Percentiles rank a stretch among this genome's conserved stretches.
These are phyloP conservation scores for Eledone cirrhosa DNA, from an alignment of 2,888 invertebrate species.

Conservation along the genomic window DNA sequence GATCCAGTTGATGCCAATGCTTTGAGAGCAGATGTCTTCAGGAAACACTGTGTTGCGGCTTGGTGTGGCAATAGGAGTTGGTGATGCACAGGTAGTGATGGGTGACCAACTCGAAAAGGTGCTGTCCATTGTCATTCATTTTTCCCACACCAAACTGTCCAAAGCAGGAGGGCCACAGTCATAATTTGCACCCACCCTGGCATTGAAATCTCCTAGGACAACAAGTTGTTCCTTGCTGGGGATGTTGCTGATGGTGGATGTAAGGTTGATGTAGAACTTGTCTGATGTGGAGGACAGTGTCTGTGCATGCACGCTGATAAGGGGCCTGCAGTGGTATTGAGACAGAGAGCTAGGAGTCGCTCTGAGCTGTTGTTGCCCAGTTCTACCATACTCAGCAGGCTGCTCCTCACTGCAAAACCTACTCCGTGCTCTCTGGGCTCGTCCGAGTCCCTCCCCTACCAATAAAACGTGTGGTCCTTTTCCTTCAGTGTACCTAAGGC, in stretches of 20 bases:
- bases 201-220: too few relatives aligned
- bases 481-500: neutral
- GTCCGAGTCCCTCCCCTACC: neutral
- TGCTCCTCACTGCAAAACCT: slow-evolving; percentile 20
- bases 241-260: too few relatives aligned
- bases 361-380: neutral
- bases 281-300: neutral
- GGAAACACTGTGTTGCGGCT: too few relatives aligned
- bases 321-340: neutral
- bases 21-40: too few relatives aligned
- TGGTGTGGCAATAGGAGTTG: too few relatives aligned
- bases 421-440: slow-evolving; percentile 4
- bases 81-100: too few relatives aligned
- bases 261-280: too few relatives aligned
- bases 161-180: neutral
- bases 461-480: neutral
- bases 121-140: too few relatives aligned
- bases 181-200: neutral
- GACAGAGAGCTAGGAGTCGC: neutral
- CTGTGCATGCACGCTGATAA: neutral
- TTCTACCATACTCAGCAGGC: neutral
- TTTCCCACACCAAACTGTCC: too few relatives aligned
- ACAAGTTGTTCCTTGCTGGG: too few relatives aligned
- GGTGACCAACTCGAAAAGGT: too few relatives aligned
- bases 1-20: too few relatives aligned